phyloP scores from a whole-genome alignment of 2,113 vertebrate species.

The Antechinus flavipes region DNA sequence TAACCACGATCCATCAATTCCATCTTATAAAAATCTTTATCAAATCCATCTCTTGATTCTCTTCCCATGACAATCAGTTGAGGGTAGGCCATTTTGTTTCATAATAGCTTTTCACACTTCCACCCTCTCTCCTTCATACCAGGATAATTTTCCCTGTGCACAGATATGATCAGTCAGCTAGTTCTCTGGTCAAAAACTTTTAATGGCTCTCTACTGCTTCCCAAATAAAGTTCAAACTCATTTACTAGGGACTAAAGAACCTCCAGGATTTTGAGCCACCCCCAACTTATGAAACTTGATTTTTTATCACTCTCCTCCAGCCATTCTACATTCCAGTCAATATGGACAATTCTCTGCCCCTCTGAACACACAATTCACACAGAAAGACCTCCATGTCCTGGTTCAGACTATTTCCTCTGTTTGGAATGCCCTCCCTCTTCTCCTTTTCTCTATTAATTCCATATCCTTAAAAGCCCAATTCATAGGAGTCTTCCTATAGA shows the following conservation, averaged over 20 bases:
- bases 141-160: not conserved
- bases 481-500: not conserved
- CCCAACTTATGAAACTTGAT: not conserved
- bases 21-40: not conserved
- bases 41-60: not conserved
- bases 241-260: not conserved
- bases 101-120: not conserved
- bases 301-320: not conserved
- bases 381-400: not conserved
- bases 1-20: not conserved
- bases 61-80: not conserved
- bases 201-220: not conserved
- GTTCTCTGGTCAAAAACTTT: not conserved
- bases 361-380: not conserved
- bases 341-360: not conserved
- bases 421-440: not conserved
- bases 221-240: not conserved
- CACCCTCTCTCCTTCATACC: not conserved
- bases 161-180: not conserved
- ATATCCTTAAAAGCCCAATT: not conserved
- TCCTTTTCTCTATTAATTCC: not conserved
- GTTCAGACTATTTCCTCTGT: not conserved
- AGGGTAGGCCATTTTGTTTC: not conserved
- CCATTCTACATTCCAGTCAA: not conserved
- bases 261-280: not conserved